Conservation (phyloP, 1,140 invertebrate species). For the Bombus consobrinus region DNA sequence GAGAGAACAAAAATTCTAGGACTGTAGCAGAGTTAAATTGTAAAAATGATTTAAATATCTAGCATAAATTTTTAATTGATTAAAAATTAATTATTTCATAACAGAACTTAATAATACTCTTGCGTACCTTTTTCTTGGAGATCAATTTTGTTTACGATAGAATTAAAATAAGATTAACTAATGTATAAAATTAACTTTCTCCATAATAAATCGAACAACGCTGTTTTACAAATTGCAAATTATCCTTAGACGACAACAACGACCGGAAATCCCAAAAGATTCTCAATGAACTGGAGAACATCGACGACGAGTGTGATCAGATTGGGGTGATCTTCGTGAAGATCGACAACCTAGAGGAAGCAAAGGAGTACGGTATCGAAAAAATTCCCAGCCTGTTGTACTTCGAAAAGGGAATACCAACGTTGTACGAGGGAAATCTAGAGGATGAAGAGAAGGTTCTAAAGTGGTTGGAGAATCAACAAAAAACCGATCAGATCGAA, state of each 20-base stretch:
- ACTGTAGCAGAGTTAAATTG: no score
- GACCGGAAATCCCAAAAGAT: slow-evolving; percentile 94
- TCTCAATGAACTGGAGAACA: slow-evolving; percentile 95
- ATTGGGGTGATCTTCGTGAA: slow-evolving; percentile 95
- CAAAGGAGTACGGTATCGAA: slow-evolving; percentile 95
- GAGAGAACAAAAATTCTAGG: background rate
- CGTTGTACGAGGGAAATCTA: slow-evolving; percentile 93
- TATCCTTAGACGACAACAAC: slow-evolving; percentile 93
- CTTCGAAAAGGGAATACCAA: slow-evolving; percentile 95
- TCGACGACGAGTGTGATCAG: slow-evolving; percentile 96
- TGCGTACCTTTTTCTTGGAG: background rate
- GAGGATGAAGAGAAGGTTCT: slow-evolving; percentile 96
- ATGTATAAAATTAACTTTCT: background rate
- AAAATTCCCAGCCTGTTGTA: slow-evolving; percentile 93
- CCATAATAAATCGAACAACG: background rate
- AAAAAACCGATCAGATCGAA: slow-evolving; percentile 95
- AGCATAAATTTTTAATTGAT: background rate
- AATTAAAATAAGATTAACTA: background rate
- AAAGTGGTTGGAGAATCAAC: slow-evolving; percentile 93
- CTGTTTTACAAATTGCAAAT: background rate
- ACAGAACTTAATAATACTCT: background rate
- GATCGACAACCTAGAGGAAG: slow-evolving; percentile 95
- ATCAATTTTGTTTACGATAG: background rate
- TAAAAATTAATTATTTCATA: background rate
- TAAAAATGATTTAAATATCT: background rate